Percentiles rank a stretch among this genome's conserved stretches.
Evolutionary conservation across 2,113 vertebrate species (phyloP).

Genomic region (Micromys minutus): DNA sequence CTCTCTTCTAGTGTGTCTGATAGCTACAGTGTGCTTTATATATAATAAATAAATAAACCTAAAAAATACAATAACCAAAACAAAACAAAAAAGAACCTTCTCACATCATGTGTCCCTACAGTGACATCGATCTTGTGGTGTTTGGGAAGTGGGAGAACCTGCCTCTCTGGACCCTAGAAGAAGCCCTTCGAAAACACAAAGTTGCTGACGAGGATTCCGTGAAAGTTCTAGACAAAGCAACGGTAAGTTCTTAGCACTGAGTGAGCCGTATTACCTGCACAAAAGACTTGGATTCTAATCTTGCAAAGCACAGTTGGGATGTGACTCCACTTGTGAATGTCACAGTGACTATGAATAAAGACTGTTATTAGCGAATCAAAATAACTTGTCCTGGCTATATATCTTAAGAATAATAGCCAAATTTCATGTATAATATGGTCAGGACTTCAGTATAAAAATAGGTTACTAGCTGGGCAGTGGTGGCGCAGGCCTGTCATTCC

Average conservation of each 20-base stretch:
- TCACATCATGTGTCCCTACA: too few species aligned
- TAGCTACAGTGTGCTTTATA: too few species aligned
- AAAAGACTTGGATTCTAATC: background rate
- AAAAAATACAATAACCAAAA: too few species aligned
- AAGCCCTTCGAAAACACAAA: slow-evolving; percentile 95
- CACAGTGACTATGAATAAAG: background rate
- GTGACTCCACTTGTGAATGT: background rate
- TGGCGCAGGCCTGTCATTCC: background rate
- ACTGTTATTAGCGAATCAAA: background rate
- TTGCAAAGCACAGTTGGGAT: background rate
- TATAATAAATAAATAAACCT: too few species aligned
- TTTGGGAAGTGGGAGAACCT: slow-evolving; percentile 98
- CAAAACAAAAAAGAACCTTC: too few species aligned
- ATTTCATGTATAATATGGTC: background rate
- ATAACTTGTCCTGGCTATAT: background rate
- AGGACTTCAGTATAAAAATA: background rate
- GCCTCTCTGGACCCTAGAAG: slow-evolving; percentile 97
- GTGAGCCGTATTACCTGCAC: background rate
- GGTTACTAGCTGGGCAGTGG: background rate
- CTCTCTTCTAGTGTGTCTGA: too few species aligned
- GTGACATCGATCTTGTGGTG: slow-evolving; percentile 98
- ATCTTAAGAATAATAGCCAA: background rate
- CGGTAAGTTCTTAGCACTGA: slow-evolving; percentile 87
- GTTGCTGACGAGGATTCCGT: slow-evolving; percentile 96
- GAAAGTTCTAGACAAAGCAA: slow-evolving; percentile 98